Evolutionary conservation across 2,888 invertebrate species (phyloP), one percentile per base, ranked within the genome.

Genomic region (Vesta saturnalis): DNA sequence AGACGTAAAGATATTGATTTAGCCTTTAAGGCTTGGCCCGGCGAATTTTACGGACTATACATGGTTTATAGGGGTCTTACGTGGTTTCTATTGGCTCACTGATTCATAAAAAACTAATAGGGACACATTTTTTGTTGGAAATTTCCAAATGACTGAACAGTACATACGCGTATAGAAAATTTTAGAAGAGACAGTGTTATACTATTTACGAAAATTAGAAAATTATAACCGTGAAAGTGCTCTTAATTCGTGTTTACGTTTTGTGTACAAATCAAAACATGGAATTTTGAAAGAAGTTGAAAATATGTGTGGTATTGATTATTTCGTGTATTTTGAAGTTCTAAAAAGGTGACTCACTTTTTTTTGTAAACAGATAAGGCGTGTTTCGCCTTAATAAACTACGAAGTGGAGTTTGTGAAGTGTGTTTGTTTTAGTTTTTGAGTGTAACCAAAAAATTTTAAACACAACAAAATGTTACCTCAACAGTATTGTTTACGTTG

Each of bases 401-500:
- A 56, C 47, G 64, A 62, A 56, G 59, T 66, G 65, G 57, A 64
- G 65, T 70, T 65, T 64, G 55, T 71, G 64, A 23, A 59, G 60
- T 66, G 64, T 60, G 61, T 65, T 67, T 68, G 39, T 67, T 59
- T 60, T 60, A 58, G 56, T 39, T 57, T 62, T 60, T 49, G 23
- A 23, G 18, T 63, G 54, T 65, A 65, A 69, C 63, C 62, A 65
- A 68, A 49, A 68, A 72, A 73, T 47, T 30, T 22, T 8, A 67
- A 71, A 61, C 62, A 64, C 18, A 67, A 67, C 68, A 85, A 85
- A 57, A 93, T 93, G 92, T 87, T 90, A 86, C 92, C 94, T 64
- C 95, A 95, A 85, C 95, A 95, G 85, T 96, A 95, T 86, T 96
- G 95, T 83, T 86, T 96, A 77, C 87, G 95, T 85, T 96, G 95